Conservation (phyloP, 2,888 invertebrate species). For the Agrochola lychnidis region DNA sequence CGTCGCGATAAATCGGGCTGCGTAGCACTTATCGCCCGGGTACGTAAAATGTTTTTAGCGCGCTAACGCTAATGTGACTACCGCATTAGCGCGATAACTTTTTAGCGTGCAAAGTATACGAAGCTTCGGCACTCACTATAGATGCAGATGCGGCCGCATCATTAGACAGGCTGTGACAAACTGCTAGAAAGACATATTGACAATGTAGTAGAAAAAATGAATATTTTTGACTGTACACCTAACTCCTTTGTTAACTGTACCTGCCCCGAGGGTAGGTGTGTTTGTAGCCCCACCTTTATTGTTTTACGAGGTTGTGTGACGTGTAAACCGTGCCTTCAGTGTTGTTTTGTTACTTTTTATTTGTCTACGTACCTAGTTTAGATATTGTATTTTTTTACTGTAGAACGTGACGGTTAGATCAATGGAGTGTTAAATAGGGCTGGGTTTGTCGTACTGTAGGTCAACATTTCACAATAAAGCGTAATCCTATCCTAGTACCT, state of each 20-base stretch:
- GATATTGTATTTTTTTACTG: conserved; percentile 20
- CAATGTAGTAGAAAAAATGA: background rate
- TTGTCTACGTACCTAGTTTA: conserved; percentile 32
- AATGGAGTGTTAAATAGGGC: conserved; percentile 27
- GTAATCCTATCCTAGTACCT: background rate
- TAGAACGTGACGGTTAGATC: background rate
- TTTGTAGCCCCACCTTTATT: conserved; percentile 74
- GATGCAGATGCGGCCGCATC: too few relatives aligned
- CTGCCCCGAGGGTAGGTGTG: conserved; percentile 56
- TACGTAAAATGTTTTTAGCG: too few relatives aligned
- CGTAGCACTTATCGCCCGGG: too few relatives aligned
- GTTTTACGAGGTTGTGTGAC: conserved; percentile 73
- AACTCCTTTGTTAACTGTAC: conserved; percentile 3
- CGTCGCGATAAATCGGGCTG: too few relatives aligned
- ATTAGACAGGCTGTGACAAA: too few relatives aligned
- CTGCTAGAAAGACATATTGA: background rate
- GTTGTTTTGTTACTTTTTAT: conserved; percentile 58
- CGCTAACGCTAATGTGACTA: too few relatives aligned
- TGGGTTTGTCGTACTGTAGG: background rate
- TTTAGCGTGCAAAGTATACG: too few relatives aligned
- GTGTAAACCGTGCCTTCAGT: conserved; percentile 61
- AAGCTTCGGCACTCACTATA: too few relatives aligned
- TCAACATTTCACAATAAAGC: background rate
- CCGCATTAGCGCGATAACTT: too few relatives aligned
- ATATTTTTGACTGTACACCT: background rate